phyloP scores from a whole-genome alignment of 2,797 vertebrate species.

The Microcaecilia unicolor region DNA sequence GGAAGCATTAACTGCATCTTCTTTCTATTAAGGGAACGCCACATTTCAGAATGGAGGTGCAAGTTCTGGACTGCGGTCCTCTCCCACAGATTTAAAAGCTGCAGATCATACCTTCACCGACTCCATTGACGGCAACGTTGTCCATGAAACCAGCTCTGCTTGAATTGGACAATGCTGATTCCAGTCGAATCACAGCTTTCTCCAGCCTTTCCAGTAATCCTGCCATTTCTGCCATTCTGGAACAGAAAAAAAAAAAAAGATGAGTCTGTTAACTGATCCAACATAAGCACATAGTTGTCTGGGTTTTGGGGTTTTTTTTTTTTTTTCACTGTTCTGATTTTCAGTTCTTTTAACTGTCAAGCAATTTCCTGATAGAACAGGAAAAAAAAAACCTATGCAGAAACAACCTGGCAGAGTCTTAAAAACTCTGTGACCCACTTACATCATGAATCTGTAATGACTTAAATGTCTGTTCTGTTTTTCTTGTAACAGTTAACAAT shows the following conservation, averaged over 20 bases:
- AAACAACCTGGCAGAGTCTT: too few species aligned
- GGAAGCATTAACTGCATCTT: too few species aligned
- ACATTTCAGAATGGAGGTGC: too few species aligned
- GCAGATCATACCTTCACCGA: slow-evolving; percentile 60
- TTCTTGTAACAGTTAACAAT: neutral
- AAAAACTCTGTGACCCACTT: too few species aligned
- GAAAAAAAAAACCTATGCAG: too few species aligned
- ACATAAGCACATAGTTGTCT: neutral
- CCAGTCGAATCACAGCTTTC: slow-evolving; percentile 76
- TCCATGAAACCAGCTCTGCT: slow-evolving; percentile 43
- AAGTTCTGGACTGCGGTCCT: too few species aligned
- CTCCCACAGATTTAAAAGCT: too few species aligned
- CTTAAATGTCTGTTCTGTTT: neutral
- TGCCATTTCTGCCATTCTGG: slow-evolving; percentile 64
- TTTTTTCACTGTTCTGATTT: neutral
- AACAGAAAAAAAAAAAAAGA: slow-evolving; percentile 1
- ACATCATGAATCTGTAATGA: too few species aligned
- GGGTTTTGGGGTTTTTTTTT: too few species aligned
- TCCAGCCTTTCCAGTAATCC: slow-evolving; percentile 82
- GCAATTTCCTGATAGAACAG: neutral
- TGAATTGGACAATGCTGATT: slow-evolving; percentile 61
- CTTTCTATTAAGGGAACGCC: too few species aligned
- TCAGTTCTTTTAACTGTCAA: neutral
- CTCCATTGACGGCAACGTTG: slow-evolving; percentile 66
- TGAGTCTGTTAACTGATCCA: neutral